Evolutionary conservation across 2,888 invertebrate species (phyloP).

Genomic region (Carterocephalus palaemon): DNA sequence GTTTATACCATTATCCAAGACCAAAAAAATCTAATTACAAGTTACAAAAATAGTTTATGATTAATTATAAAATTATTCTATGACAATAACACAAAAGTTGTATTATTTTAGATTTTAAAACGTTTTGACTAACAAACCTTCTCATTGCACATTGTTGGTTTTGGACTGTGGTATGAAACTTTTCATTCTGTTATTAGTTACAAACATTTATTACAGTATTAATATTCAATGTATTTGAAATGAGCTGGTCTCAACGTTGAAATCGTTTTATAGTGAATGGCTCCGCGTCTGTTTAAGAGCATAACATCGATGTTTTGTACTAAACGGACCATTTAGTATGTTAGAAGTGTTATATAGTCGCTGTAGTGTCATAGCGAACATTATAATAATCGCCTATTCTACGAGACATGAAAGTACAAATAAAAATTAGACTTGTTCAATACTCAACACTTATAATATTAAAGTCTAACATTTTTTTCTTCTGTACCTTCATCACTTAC

Average conservation of each 20-base stretch:
- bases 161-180: constrained; percentile 57
- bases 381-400: constrained; percentile 45
- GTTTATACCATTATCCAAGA: constrained; percentile 61
- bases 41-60: constrained; percentile 28
- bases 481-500: constrained; percentile 11
- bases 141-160: constrained; percentile 37
- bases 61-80: constrained; percentile 41
- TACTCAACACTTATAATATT: constrained; percentile 39
- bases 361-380: constrained; percentile 44
- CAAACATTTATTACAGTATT: constrained; percentile 43
- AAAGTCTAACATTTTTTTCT: too few species aligned
- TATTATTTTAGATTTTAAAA: constrained; percentile 35
- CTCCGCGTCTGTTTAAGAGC: constrained; percentile 38
- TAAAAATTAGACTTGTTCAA: constrained; percentile 41
- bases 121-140: constrained; percentile 25
- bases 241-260: constrained; percentile 53
- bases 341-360: constrained; percentile 51
- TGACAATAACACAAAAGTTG: constrained; percentile 45
- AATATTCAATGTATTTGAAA: constrained; percentile 37
- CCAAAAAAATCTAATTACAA: constrained; percentile 46
- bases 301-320: constrained; percentile 39
- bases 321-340: constrained; percentile 66
- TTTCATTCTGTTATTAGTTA: constrained; percentile 24
- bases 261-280: constrained; percentile 40
- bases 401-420: constrained; percentile 60